Evolutionary conservation across 1,140 invertebrate genomes (phyloP).

Genomic region (Dufourea novaeangliae): DNA sequence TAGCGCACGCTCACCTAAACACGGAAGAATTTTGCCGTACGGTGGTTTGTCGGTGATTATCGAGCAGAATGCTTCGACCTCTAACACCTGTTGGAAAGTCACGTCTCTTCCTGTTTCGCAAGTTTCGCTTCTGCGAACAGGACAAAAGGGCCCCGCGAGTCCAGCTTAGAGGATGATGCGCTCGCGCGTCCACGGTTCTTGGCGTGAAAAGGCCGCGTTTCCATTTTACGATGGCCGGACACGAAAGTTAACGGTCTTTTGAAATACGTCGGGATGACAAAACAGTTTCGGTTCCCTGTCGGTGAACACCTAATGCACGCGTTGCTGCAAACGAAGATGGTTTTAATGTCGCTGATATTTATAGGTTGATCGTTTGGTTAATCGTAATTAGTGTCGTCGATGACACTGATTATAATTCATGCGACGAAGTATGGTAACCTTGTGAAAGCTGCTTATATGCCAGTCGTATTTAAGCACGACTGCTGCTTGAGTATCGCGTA

Average conservation of each 20-base stretch:
- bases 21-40: conserved; percentile 38
- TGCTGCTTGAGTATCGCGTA: too few species aligned
- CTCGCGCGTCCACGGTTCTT: too few species aligned
- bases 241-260: conserved; percentile 40
- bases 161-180: not conserved
- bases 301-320: not conserved
- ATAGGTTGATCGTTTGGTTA: too few species aligned
- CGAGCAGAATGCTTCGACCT: conserved; percentile 45
- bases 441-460: too few species aligned
- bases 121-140: not conserved
- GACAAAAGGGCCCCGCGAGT: not conserved
- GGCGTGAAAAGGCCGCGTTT: not conserved
- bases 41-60: conserved; percentile 26
- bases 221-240: not conserved
- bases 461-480: too few species aligned
- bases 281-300: not conserved
- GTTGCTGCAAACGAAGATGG: not conserved
- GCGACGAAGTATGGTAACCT: too few species aligned
- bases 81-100: conserved; percentile 37
- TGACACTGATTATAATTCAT: not conserved
- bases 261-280: conserved; percentile 36
- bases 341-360: too few species aligned
- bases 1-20: not conserved
- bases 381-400: too few species aligned
- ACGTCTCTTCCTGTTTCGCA: not conserved